phyloP scores from a whole-genome alignment of 2,113 vertebrate species.

The Ramphastos sulfuratus region DNA sequence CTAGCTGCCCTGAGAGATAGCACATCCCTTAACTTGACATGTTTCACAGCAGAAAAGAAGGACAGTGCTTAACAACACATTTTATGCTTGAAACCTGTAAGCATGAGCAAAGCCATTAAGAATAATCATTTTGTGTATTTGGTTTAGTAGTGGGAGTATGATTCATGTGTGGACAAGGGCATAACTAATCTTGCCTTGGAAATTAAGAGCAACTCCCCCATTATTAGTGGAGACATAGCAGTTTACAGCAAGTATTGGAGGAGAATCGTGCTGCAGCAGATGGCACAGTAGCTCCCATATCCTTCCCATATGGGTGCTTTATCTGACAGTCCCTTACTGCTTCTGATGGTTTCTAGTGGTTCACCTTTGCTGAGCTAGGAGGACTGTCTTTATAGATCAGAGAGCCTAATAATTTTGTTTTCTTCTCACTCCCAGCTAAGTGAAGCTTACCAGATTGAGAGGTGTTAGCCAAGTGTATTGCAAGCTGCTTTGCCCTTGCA shows the following conservation, averaged over 20 bases:
- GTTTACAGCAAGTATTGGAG: neutral
- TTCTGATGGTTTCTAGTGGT: neutral
- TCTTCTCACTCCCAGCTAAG: neutral
- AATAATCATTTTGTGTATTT: neutral
- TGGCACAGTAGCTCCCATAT: neutral
- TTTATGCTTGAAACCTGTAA: neutral
- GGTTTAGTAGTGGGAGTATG: neutral
- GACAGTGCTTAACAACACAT: neutral
- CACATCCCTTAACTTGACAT: neutral
- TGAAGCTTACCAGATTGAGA: neutral
- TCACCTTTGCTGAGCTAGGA: neutral
- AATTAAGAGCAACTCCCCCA: neutral
- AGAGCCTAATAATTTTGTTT: neutral
- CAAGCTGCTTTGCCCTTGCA: neutral
- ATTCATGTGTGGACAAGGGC: neutral
- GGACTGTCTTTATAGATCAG: neutral
- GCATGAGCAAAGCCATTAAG: neutral
- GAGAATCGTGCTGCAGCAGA: neutral
- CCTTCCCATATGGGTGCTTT: neutral
- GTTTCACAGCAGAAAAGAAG: neutral
- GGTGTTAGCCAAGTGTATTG: neutral
- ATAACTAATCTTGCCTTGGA: neutral
- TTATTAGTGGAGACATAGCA: neutral
- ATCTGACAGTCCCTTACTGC: neutral
- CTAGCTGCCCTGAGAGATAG: neutral